Evolutionary conservation across 2,888 invertebrate genomes (phyloP), one percentile per base, ranked within the genome.

Genomic region (Leptinotarsa haldemani): DNA sequence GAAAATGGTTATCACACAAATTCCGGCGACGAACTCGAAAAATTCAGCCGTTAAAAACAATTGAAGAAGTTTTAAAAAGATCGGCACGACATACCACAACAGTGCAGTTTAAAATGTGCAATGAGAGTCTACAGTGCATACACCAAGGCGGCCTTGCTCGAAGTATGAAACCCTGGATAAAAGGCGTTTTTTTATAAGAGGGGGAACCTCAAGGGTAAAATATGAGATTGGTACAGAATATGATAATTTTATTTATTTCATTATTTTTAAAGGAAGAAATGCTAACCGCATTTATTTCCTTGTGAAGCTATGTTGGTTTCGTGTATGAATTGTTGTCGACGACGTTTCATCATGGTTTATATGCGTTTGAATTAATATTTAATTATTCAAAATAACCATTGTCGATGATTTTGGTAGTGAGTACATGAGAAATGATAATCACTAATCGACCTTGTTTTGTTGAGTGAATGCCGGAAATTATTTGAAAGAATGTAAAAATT

Each of bases 151-250:
- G 85, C 86, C 85, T 85, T 85, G 86, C 75, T 72, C 82, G 77
- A 79, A 81, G 80, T 81, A 83, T 82, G 84, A 84, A 86, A 86
- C 85, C 86, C 86, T 86, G 85, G 83, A 84, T 80, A 79, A 84
- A 83, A 84, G 85, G 83, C 83, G 84, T 85, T 85, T 86, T 86
- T 86, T 83, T 82, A 81, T 81, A 81, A 83, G 83, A 84, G 85
- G 85, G 85, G 83, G 83, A 82, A 82, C 78, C 77, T 85, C 86
- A 86, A 86, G 86, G 86, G 86, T 85, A 86, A 85, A 81, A 80
- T 81, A 71, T 71, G 77, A 79, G 81, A 81, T 79, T 81, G 80
- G 79, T 79, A 76, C 75, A 76, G 80, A 78, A 79, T 79, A 79
- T 79, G 75, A 79, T 77, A 78, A 81, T 77, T 81, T 79, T 75